Evolutionary conservation across 2,113 vertebrate genomes (phyloP), one percentile per base, ranked within the genome.

Genomic region (Romanogobio albipinnatus): DNA sequence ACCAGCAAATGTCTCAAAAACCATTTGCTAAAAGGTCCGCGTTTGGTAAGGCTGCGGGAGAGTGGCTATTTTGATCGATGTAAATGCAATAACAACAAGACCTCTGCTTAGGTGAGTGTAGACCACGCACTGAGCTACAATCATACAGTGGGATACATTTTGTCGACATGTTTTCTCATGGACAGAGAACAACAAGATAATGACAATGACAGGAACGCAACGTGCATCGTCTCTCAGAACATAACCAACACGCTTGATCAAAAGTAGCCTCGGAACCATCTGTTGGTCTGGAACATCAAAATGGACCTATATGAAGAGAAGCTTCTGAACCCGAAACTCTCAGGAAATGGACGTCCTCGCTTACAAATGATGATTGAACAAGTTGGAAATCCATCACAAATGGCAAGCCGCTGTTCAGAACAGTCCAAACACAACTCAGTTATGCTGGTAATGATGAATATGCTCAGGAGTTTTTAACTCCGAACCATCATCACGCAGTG

Each of bases 361-460:
- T 45, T 45, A 47, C 61, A 82, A 74, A 77, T 83, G 58, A 86
- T 84, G 84, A 84, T 82, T 9, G 83, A 86, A 86, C 58, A 47
- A 61, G 59, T 81, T 81, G 68, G 19, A 36, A 47, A 86, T 84
- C 82, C 77, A 82, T 84, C 76, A 77, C 51, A 74, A 84, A 86
- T 47, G 56, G 22, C 24, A 59, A 43, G 76, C 53, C 81, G 75
- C 81, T 88, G 84, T 81, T 88, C 81, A 76, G 45, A 86, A 78
- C 61, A 81, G 26, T 81, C 84, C 75, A 80, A 22, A 84, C 70
- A 61, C 87, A 86, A 86, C 76, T 86, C 61, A 22, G 84, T 87
- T 89, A 83, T 11, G 71, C 53, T 84, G 29, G 81, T 68, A 84
- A 87, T 87, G 86, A 87, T 87, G 77, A 87, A 87, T 87, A 87